Percentiles rank a stretch among this genome's conserved stretches.
Evolutionary conservation across 2,797 vertebrate species (phyloP).

Genomic region (Alfaro cultratus): DNA sequence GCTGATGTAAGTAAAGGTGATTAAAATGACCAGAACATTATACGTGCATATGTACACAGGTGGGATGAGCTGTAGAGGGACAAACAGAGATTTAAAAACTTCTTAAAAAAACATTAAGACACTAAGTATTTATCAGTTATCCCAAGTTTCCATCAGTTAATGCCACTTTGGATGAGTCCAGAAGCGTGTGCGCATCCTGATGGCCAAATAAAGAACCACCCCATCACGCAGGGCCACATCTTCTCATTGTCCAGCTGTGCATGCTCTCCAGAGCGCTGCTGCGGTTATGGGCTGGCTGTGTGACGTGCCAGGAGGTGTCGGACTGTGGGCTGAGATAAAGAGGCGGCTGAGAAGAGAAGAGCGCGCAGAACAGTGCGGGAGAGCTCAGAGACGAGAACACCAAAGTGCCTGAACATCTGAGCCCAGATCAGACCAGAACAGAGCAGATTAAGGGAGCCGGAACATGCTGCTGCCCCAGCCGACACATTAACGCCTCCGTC

Average conservation of each 20-base stretch:
- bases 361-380: conserved; percentile 78
- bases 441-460: conserved; percentile 6
- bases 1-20: not conserved
- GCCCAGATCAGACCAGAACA: not conserved
- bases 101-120: not conserved
- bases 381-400: conserved; percentile 2
- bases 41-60: not conserved
- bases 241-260: conserved; percentile 1
- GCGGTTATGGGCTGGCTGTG: conserved; percentile 73
- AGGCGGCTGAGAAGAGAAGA: conserved; percentile 81
- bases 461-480: conserved; percentile 52
- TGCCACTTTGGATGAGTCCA: not conserved
- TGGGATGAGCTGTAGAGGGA: not conserved
- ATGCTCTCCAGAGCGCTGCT: not conserved
- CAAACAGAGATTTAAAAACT: no score
- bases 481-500: conserved; percentile 26
- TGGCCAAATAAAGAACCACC: not conserved
- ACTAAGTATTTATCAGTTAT: not conserved
- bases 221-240: not conserved
- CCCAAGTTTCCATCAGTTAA: not conserved
- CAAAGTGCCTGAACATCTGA: conserved; percentile 6
- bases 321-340: conserved; percentile 86
- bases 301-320: conserved; percentile 77
- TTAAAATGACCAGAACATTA: not conserved
- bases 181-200: not conserved